Evolutionary conservation across 2,113 vertebrate species (phyloP).

Genomic region (Picathartes gymnocephalus): DNA sequence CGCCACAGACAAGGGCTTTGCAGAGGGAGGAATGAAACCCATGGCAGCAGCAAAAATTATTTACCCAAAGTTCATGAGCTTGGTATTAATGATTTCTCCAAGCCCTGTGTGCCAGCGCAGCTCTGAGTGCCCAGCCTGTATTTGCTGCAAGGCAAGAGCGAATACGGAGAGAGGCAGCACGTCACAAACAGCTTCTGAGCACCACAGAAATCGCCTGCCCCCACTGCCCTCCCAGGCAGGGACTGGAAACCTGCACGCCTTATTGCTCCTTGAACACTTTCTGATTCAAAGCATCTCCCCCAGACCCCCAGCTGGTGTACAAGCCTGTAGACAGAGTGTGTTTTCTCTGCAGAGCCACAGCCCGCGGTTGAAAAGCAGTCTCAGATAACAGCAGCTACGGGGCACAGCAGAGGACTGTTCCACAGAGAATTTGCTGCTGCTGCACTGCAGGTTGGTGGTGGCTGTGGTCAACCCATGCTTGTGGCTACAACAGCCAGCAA

Average conservation of each 20-base stretch:
- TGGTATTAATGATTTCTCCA: conserved; percentile 5
- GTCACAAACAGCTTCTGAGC: background rate
- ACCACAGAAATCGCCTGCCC: background rate
- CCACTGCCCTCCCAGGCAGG: background rate
- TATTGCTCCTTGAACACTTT: background rate
- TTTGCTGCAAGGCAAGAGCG: background rate
- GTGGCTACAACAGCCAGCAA: background rate
- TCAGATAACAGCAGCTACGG: background rate
- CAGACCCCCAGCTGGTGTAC: background rate
- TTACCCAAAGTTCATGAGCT: conserved; percentile 1
- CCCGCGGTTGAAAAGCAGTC: background rate
- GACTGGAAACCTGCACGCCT: background rate
- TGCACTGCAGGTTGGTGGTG: background rate
- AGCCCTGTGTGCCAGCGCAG: background rate
- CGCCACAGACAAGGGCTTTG: background rate
- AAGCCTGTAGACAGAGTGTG: background rate
- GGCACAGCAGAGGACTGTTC: background rate
- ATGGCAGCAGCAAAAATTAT: background rate
- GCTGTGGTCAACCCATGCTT: background rate
- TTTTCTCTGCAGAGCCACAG: background rate
- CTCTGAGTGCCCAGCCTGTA: background rate
- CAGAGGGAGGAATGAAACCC: background rate
- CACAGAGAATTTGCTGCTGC: background rate
- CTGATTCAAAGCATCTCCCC: background rate
- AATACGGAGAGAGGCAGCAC: accelerated